Conservation (phyloP, 1,140 invertebrate genomes). For the Marisa cornuarietis region DNA sequence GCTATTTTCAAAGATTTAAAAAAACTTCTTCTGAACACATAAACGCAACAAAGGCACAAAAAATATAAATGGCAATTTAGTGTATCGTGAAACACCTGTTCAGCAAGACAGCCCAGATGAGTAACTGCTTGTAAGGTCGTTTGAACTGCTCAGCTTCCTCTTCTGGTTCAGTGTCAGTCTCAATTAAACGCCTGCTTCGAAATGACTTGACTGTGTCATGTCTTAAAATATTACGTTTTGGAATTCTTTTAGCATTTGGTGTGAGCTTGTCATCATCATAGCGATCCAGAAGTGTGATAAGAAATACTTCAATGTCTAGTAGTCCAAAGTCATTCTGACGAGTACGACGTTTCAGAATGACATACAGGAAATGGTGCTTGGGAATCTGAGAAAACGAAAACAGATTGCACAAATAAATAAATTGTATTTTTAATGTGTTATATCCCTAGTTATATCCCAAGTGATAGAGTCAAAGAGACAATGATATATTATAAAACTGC, state of each 20-base stretch:
- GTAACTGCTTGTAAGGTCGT: conserved; percentile 55
- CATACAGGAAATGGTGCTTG: conserved; percentile 32
- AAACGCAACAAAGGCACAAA: background rate
- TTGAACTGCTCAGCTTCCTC: conserved; percentile 40
- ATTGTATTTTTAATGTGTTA: too few species aligned
- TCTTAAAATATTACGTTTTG: background rate
- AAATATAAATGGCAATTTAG: conserved; percentile 8
- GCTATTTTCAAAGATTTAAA: too few species aligned
- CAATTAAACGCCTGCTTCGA: background rate
- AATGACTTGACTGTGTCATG: background rate
- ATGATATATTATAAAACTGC: too few species aligned
- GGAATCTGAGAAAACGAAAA: conserved; percentile 30
- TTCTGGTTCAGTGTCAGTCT: conserved; percentile 21
- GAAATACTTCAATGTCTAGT: conserved; percentile 38
- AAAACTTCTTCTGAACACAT: background rate
- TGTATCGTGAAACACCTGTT: conserved; percentile 45
- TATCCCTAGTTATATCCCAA: too few species aligned
- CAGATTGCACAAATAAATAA: background rate
- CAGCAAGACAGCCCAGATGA: conserved; percentile 57
- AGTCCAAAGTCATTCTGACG: conserved; percentile 29
- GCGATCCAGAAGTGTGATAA: conserved; percentile 50
- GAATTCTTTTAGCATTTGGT: background rate
- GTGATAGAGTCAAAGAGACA: too few species aligned
- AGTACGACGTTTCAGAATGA: conserved; percentile 27
- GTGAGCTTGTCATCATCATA: conserved; percentile 36